phyloP scores from a whole-genome alignment of 2,888 invertebrate species.

The Nematopogon swammerdamellus region DNA sequence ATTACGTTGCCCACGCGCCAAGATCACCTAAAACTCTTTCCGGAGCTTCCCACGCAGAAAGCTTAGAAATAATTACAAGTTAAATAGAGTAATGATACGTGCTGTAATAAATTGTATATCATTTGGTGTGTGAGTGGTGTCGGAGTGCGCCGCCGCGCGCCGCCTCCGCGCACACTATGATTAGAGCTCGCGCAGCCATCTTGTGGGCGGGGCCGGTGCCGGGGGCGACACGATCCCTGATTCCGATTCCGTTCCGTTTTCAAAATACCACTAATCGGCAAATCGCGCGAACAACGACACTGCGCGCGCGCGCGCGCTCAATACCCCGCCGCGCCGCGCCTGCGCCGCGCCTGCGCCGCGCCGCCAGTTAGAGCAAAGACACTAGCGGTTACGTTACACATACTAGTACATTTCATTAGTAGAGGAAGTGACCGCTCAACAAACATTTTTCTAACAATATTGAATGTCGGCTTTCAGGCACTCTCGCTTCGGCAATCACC shows the following conservation, averaged over 20 bases:
- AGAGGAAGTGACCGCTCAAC: too few species aligned
- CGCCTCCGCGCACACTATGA: conserved; percentile 28
- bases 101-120: conserved; percentile 56
- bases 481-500: too few species aligned
- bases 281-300: conserved; percentile 24
- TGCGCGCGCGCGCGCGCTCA: conserved; percentile 39
- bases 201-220: conserved; percentile 48
- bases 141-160: conserved; percentile 52
- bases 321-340: too few species aligned
- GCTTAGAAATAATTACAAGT: conserved; percentile 48
- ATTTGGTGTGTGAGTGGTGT: conserved; percentile 50
- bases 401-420: too few species aligned
- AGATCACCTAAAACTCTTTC: conserved; percentile 28
- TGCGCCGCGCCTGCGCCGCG: too few species aligned
- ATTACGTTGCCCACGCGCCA: conserved; percentile 49
- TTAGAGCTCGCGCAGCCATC: conserved; percentile 45
- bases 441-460: too few species aligned
- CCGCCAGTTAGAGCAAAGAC: too few species aligned
- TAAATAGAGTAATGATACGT: conserved; percentile 50
- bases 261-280: conserved; percentile 54
- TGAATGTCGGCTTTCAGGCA: too few species aligned
- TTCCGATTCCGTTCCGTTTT: conserved; percentile 30
- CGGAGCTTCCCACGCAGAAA: conserved; percentile 52
- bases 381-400: too few species aligned
- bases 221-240: conserved; percentile 52